phyloP scores from a whole-genome alignment of 2,888 invertebrate species.

The Theretra japonica region DNA sequence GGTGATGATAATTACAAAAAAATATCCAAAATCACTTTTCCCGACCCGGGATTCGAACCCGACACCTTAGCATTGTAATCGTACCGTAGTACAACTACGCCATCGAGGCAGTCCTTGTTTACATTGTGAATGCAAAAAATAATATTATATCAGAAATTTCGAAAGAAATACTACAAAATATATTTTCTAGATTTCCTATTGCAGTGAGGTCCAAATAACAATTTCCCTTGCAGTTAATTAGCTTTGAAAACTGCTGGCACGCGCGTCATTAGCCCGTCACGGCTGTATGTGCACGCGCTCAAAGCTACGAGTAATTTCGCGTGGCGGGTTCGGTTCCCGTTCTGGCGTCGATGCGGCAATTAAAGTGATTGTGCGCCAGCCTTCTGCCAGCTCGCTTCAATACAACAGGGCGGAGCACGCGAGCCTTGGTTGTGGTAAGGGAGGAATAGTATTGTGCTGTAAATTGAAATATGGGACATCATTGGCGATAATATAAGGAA shows the following conservation, averaged over 20 bases:
- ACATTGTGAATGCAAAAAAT: too few species aligned
- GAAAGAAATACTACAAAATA: too few species aligned
- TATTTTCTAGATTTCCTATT: too few species aligned
- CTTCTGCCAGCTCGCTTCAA: constrained; percentile 43
- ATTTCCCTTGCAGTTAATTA: not conserved
- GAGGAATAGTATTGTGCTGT: not conserved
- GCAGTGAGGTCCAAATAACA: not conserved
- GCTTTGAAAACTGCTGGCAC: constrained; percentile 1
- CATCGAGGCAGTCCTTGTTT: too few species aligned
- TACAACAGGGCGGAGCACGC: constrained; percentile 17
- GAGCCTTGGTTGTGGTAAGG: not conserved
- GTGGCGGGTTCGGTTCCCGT: constrained; percentile 26
- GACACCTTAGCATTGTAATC: too few species aligned
- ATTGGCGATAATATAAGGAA: too few species aligned
- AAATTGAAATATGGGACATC: too few species aligned
- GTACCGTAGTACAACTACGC: too few species aligned
- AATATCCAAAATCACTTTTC: too few species aligned
- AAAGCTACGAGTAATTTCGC: constrained; percentile 24
- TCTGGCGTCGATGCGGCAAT: constrained; percentile 45
- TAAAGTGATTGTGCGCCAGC: constrained; percentile 48
- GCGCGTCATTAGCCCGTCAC: constrained; percentile 15
- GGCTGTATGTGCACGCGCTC: not conserved
- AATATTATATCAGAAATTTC: too few species aligned
- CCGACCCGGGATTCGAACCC: too few species aligned
- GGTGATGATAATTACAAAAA: too few species aligned